phyloP scores from a whole-genome alignment of 2,888 invertebrate genomes.

The Parnassius smintheus region DNA sequence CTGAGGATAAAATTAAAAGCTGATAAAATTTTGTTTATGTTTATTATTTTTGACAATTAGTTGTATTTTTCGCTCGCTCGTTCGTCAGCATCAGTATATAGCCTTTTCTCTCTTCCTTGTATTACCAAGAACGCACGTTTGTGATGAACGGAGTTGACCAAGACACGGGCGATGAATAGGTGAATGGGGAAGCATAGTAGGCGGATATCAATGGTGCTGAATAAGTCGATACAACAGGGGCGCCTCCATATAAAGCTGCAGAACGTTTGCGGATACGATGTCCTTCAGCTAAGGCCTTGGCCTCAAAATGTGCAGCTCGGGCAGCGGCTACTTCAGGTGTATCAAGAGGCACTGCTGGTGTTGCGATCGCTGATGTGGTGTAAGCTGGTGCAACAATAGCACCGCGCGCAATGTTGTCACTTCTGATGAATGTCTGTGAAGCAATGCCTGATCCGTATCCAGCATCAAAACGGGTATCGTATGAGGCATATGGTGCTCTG shows the following conservation, averaged over 20 bases:
- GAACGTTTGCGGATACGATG: constrained; percentile 15
- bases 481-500: constrained; percentile 5
- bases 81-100: neutral
- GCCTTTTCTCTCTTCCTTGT: no score
- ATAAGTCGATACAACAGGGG: constrained; percentile 2
- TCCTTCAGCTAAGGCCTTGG: constrained; percentile 48
- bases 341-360: constrained; percentile 55
- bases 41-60: neutral
- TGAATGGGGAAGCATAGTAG: neutral
- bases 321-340: constrained; percentile 69
- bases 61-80: neutral
- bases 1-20: neutral
- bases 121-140: neutral
- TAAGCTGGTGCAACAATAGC: constrained; percentile 27
- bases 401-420: constrained; percentile 30
- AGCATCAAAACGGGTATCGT: neutral
- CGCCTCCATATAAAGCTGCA: neutral
- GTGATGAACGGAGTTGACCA: constrained; percentile 1
- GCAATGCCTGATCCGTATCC: constrained; percentile 6
- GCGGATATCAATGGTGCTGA: neutral
- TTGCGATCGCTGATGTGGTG: constrained; percentile 37
- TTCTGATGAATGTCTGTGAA: constrained; percentile 37
- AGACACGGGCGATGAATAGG: neutral
- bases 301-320: constrained; percentile 63
- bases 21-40: neutral